phyloP scores from a whole-genome alignment of 37 sponge, comb jelly and placozoan species.

The Aplysina aerophoba region DNA sequence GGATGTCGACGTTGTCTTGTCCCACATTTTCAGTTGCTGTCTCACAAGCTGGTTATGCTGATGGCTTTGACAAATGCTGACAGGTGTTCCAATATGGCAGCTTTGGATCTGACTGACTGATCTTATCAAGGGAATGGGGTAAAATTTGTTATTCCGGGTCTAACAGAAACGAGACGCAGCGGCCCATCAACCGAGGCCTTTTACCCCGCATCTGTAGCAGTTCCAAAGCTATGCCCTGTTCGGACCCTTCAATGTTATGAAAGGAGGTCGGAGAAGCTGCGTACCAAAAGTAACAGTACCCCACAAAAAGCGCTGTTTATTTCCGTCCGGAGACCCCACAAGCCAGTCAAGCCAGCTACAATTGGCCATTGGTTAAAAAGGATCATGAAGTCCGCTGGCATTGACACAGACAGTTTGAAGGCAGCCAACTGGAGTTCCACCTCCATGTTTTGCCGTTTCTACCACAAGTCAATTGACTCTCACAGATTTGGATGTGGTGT shows the following conservation, averaged over 20 bases:
- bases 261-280: background rate
- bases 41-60: slow-evolving; percentile 33
- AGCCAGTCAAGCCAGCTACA: slow-evolving; percentile 30
- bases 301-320: slow-evolving; percentile 30
- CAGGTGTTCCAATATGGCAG: slow-evolving; percentile 24
- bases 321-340: slow-evolving; percentile 17
- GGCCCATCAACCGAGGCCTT: slow-evolving; percentile 17
- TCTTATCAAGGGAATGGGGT: background rate
- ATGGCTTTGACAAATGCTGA: slow-evolving; percentile 46
- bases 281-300: background rate
- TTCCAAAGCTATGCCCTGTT: slow-evolving; percentile 36
- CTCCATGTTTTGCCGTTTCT: slow-evolving; percentile 36
- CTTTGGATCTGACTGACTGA: slow-evolving; percentile 16
- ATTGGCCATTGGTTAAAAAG: slow-evolving; percentile 40
- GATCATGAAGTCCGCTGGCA: slow-evolving; percentile 29
- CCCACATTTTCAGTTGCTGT: background rate
- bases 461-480: slow-evolving; percentile 26
- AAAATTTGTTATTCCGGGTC: slow-evolving; percentile 22
- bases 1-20: slow-evolving; percentile 13
- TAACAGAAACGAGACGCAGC: slow-evolving; percentile 33
- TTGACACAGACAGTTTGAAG: slow-evolving; percentile 48
- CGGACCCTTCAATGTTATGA: background rate
- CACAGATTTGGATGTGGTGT: slow-evolving; percentile 21
- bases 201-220: background rate
- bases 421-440: slow-evolving; percentile 44